Conservation (phyloP, 2,888 invertebrate species). For the Apotomis capreana region DNA sequence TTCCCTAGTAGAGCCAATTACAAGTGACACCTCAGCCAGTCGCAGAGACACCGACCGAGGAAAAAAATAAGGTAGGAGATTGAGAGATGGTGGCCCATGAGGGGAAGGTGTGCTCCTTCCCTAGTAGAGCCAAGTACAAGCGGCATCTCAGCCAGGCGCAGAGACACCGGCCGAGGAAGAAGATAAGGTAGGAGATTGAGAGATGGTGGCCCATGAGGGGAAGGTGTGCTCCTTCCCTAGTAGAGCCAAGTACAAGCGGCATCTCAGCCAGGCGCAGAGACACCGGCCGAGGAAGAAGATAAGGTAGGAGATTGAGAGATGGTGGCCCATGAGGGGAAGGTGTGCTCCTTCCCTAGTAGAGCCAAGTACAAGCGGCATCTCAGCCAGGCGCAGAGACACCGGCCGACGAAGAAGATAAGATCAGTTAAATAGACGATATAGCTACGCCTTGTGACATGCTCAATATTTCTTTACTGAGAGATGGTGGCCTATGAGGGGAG, state of each 20-base stretch:
- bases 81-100: too few relatives aligned
- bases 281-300: conserved; percentile 54
- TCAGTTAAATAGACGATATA: too few relatives aligned
- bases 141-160: too few relatives aligned
- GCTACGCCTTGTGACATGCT: too few relatives aligned
- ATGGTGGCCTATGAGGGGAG: too few relatives aligned
- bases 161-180: too few relatives aligned
- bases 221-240: conserved; percentile 52
- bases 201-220: too few relatives aligned
- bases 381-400: conserved; percentile 48
- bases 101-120: too few relatives aligned
- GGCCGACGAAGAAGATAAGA: too few relatives aligned
- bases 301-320: conserved; percentile 47
- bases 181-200: too few relatives aligned
- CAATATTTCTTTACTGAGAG: too few relatives aligned
- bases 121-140: conserved; percentile 16
- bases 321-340: too few relatives aligned
- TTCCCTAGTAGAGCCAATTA: conserved; percentile 59
- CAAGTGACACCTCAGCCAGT: conserved; percentile 57
- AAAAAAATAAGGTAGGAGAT: conserved; percentile 18
- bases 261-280: conserved; percentile 56
- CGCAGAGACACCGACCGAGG: conserved; percentile 55
- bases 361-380: conserved; percentile 61
- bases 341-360: conserved; percentile 57
- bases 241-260: conserved; percentile 56